These are phyloP conservation scores for Teleogryllus oceanicus DNA, from an alignment of 2,888 invertebrate genomes.

Conservation along the genomic window DNA sequence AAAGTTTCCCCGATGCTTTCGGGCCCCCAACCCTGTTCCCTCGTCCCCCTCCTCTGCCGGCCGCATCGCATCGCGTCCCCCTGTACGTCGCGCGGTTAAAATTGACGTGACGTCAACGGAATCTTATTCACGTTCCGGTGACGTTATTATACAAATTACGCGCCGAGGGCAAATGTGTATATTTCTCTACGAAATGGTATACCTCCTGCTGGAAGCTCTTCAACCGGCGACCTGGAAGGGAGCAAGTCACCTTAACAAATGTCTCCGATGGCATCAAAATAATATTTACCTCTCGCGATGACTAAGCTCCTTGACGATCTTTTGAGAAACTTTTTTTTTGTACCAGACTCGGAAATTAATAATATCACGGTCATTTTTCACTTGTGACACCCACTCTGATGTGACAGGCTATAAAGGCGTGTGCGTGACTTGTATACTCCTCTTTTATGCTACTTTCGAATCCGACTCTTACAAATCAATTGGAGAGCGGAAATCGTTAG, in stretches of 20 bases:
- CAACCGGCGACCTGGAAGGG: background rate
- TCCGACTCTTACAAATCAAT: too few species aligned
- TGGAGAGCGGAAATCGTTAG: too few species aligned
- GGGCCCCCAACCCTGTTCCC: background rate
- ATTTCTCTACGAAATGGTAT: background rate
- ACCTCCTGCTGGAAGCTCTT: background rate
- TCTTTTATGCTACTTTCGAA: too few species aligned
- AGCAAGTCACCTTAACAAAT: background rate
- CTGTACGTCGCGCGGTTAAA: background rate
- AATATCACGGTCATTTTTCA: background rate
- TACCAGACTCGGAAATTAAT: background rate
- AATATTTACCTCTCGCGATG: background rate
- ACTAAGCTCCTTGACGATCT: background rate
- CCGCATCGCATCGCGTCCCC: background rate
- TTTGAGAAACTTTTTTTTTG: background rate
- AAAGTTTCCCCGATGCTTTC: background rate
- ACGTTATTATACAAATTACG: conserved; percentile 18
- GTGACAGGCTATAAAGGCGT: too few species aligned
- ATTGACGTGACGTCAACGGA: conserved; percentile 2
- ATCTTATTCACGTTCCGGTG: background rate
- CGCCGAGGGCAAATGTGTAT: background rate
- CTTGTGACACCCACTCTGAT: too few species aligned
- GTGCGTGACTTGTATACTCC: too few species aligned
- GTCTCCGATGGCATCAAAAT: conserved; percentile 18
- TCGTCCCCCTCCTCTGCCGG: background rate